Percentiles rank a stretch among this genome's conserved stretches.
Evolutionary conservation across 2,113 vertebrate genomes (phyloP).

Genomic region (Sinocyclocheilus anophthalmus): DNA sequence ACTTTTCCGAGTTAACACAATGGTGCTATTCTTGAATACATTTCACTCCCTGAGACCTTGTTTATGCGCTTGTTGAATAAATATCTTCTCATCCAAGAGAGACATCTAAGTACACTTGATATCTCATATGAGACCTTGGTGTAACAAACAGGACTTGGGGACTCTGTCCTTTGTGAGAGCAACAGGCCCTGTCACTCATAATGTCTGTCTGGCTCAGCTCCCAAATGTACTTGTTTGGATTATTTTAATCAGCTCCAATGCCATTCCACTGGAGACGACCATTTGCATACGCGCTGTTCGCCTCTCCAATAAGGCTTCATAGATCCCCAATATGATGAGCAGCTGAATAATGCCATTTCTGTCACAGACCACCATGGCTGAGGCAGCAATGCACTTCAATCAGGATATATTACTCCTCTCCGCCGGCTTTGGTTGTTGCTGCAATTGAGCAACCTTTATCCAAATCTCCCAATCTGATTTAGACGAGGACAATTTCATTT

Average conservation of each 20-base stretch:
- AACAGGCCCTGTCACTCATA: conserved; percentile 19
- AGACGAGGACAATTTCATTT: conserved; percentile 17
- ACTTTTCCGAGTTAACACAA: conserved; percentile 11
- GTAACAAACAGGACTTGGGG: conserved; percentile 18
- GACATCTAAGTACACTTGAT: background rate
- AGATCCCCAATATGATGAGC: conserved; percentile 34
- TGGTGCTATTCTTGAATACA: conserved; percentile 1
- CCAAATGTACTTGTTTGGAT: conserved; percentile 37
- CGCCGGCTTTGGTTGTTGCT: background rate
- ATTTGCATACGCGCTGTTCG: conserved; percentile 34
- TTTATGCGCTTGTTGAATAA: background rate
- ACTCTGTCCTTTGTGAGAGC: conserved; percentile 21
- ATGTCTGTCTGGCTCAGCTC: conserved; percentile 10
- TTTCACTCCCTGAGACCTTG: conserved; percentile 9
- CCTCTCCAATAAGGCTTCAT: conserved; percentile 30
- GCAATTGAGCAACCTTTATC: conserved; percentile 16
- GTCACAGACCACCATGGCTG: conserved; percentile 17
- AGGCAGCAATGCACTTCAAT: conserved; percentile 42
- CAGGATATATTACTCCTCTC: conserved; percentile 30
- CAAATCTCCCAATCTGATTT: conserved; percentile 31
- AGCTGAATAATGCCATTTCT: conserved; percentile 38
- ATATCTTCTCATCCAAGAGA: conserved; percentile 17
- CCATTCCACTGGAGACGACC: conserved; percentile 13
- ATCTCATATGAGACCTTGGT: background rate
- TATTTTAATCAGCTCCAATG: conserved; percentile 49